These are phyloP conservation scores for Trichopoda pennipes DNA, from an alignment of 2,888 invertebrate genomes.

Conservation along the genomic window DNA sequence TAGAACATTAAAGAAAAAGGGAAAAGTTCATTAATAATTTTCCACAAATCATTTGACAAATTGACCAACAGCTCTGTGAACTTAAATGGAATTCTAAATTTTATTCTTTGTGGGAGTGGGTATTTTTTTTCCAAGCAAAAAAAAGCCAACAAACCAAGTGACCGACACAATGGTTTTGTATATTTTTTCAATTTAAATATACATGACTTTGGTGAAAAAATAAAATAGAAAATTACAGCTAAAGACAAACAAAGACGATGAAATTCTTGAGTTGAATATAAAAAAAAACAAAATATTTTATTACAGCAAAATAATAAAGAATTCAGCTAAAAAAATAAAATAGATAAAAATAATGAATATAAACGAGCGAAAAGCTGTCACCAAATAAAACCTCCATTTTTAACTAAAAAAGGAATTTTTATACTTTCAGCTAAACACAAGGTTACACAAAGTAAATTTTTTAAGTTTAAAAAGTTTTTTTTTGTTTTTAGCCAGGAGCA, in stretches of 20 bases:
- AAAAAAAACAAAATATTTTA: neutral
- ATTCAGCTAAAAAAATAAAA: neutral
- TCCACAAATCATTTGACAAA: conserved; percentile 67
- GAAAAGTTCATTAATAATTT: conserved; percentile 65
- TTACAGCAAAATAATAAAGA: neutral
- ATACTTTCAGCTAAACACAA: no score
- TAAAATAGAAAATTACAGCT: conserved; percentile 5
- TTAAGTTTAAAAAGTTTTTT: no score
- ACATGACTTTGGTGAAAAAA: conserved; percentile 5
- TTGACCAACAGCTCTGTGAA: conserved; percentile 62
- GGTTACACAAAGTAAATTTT: no score
- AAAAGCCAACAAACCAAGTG: conserved; percentile 40
- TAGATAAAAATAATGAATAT: conserved; percentile 45
- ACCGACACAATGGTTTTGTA: neutral
- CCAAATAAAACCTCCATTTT: conserved; percentile 46
- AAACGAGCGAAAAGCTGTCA: conserved; percentile 58
- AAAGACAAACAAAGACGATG: conserved; percentile 50
- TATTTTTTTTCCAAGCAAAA: neutral
- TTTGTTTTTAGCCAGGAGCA: no score
- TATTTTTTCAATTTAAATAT: neutral
- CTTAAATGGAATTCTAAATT: conserved; percentile 30
- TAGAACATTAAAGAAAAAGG: neutral
- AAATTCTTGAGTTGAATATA: conserved; percentile 23
- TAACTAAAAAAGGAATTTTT: no score
- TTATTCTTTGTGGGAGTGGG: neutral